Evolutionary conservation across 2,888 invertebrate species (phyloP).

Genomic region (Exocentrus adspersus): DNA sequence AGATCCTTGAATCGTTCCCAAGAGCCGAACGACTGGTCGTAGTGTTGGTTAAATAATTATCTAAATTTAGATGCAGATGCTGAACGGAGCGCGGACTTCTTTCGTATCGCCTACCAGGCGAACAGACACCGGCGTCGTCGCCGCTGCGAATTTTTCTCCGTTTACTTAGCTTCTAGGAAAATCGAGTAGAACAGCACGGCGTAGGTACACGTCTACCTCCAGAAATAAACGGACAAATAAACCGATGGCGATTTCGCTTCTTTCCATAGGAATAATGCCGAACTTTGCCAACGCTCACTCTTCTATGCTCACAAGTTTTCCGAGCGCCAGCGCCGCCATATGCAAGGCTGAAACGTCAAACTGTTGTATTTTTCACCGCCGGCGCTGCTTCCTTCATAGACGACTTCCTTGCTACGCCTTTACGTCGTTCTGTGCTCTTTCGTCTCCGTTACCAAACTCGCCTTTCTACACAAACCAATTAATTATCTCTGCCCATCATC

Average conservation of each 20-base stretch:
- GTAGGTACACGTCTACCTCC: not conserved
- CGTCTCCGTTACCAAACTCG: too few relatives aligned
- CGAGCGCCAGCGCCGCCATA: too few relatives aligned
- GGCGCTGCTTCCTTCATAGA: too few relatives aligned
- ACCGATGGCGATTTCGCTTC: not conserved
- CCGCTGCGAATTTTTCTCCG: constrained; percentile 2
- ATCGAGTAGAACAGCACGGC: not conserved
- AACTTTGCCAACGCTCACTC: too few relatives aligned
- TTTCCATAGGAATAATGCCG: constrained; percentile 1
- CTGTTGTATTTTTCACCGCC: too few relatives aligned
- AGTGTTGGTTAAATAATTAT: constrained; percentile 21
- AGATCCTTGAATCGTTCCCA: not conserved
- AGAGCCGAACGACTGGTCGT: not conserved
- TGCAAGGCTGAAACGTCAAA: too few relatives aligned
- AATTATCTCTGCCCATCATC: too few relatives aligned
- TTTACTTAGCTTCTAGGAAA: not conserved
- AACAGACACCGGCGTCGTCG: constrained; percentile 1
- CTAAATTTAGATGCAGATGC: constrained; percentile 24
- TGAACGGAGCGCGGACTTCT: constrained; percentile 3
- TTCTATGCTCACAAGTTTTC: too few relatives aligned
- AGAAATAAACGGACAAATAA: constrained; percentile 1
- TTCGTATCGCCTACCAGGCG: not conserved
- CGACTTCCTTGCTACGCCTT: too few relatives aligned
- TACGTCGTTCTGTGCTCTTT: too few relatives aligned
- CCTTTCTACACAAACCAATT: too few relatives aligned